These are phyloP conservation scores for Cinara cedri DNA, from an alignment of 2,888 invertebrate species.

Conservation along the genomic window DNA sequence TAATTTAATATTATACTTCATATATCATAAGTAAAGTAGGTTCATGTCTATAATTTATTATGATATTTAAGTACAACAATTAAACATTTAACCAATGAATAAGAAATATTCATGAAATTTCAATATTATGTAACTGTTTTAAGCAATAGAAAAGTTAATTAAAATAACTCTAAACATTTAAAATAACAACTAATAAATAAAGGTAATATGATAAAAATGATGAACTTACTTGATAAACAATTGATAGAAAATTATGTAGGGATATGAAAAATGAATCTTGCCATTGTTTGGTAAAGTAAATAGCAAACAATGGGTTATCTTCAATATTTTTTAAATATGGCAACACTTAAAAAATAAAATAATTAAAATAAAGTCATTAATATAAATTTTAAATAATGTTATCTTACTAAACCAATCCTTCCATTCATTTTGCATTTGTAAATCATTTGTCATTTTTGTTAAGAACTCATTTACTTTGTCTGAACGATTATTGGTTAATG, in stretches of 20 bases:
- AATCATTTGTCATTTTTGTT: constrained; percentile 80
- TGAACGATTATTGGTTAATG: constrained; percentile 77
- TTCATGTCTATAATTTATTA: not conserved
- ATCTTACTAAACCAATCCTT: constrained; percentile 96
- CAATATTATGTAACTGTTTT: not conserved
- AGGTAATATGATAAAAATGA: not conserved
- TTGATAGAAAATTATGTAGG: constrained; percentile 89
- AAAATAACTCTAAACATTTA: too few species aligned
- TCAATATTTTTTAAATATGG: constrained; percentile 91
- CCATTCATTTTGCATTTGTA: constrained; percentile 91
- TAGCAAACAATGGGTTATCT: constrained; percentile 83
- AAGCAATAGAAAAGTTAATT: too few species aligned
- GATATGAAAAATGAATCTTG: constrained; percentile 91
- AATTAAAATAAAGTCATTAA: constrained; percentile 43
- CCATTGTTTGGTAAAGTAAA: constrained; percentile 93
- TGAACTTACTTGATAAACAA: constrained; percentile 74
- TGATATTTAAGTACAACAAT: not conserved
- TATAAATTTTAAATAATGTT: not conserved
- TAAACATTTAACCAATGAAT: too few species aligned
- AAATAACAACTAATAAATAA: too few species aligned
- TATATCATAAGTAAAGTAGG: not conserved
- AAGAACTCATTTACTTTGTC: constrained; percentile 92
- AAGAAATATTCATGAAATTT: not conserved
- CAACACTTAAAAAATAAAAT: constrained; percentile 71
- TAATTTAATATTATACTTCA: not conserved